These are phyloP conservation scores for Caenorhabditis becei DNA, from an alignment of 2,888 invertebrate species.

Conservation along the genomic window DNA sequence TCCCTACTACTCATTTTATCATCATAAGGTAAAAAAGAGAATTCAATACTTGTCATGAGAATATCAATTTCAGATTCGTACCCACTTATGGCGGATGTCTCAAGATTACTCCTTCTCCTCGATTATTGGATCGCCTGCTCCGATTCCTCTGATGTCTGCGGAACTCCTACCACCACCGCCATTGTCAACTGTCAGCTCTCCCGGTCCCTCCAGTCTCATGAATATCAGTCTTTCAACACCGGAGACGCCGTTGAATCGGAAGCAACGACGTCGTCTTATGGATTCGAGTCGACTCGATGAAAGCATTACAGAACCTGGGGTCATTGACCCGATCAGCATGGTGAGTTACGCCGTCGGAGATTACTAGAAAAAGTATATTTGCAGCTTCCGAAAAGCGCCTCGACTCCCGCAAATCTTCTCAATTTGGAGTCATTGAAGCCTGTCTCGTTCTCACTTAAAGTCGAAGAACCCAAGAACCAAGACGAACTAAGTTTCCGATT, in stretches of 20 bases:
- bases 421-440: conserved; percentile 23
- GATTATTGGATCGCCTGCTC: not conserved
- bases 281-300: conserved; percentile 45
- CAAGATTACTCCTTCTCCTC: conserved; percentile 25
- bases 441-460: conserved; percentile 24
- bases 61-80: conserved; percentile 40
- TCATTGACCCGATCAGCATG: conserved; percentile 57
- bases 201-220: conserved; percentile 36
- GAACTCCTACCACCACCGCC: conserved; percentile 23
- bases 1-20: conserved; percentile 68
- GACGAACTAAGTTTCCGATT: conserved; percentile 51
- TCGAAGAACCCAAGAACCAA: conserved; percentile 6
- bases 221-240: conserved; percentile 25
- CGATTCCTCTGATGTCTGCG: conserved; percentile 19
- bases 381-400: conserved; percentile 37
- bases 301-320: conserved; percentile 51
- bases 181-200: conserved; percentile 21
- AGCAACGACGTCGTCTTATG: conserved; percentile 63
- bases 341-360: no score
- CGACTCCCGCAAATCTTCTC: conserved; percentile 22
- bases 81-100: conserved; percentile 63
- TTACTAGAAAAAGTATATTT: not conserved
- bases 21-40: conserved; percentile 65
- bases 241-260: conserved; percentile 61
- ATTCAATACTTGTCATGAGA: no score